Evolutionary conservation across 1,140 invertebrate genomes (phyloP).

Genomic region (Ectropis grisescens): DNA sequence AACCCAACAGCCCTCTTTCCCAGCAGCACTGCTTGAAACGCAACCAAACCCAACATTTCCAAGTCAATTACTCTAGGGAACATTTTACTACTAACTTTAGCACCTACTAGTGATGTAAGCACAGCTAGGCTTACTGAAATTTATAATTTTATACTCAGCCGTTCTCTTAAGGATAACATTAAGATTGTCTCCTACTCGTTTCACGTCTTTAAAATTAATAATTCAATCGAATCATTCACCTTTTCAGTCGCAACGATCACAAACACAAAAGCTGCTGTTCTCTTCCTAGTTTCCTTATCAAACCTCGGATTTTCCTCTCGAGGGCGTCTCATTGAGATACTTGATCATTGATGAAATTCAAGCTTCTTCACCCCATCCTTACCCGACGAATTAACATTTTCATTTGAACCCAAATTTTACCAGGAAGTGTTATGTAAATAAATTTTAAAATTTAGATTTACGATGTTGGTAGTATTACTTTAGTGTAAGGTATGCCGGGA

Average conservation of each 20-base stretch:
- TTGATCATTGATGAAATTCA: constrained; percentile 67
- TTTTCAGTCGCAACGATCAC: no score
- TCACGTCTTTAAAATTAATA: not conserved
- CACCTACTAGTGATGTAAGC: constrained; percentile 65
- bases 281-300: no score
- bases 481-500: constrained; percentile 48
- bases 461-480: constrained; percentile 48
- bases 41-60: constrained; percentile 71
- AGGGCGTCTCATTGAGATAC: not conserved
- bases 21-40: constrained; percentile 56
- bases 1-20: constrained; percentile 23
- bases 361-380: constrained; percentile 46
- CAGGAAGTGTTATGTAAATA: constrained; percentile 67
- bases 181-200: constrained; percentile 22
- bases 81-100: constrained; percentile 70
- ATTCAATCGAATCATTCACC: no score
- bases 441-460: constrained; percentile 32
- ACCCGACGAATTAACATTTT: constrained; percentile 15
- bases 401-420: constrained; percentile 21
- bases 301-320: no score
- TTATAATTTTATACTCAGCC: constrained; percentile 69
- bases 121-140: constrained; percentile 59
- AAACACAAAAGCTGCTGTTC: no score
- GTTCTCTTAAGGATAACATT: constrained; percentile 57
- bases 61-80: constrained; percentile 80